phyloP scores from a whole-genome alignment of 2,888 invertebrate species.

The Drosophila macrothrix region DNA sequence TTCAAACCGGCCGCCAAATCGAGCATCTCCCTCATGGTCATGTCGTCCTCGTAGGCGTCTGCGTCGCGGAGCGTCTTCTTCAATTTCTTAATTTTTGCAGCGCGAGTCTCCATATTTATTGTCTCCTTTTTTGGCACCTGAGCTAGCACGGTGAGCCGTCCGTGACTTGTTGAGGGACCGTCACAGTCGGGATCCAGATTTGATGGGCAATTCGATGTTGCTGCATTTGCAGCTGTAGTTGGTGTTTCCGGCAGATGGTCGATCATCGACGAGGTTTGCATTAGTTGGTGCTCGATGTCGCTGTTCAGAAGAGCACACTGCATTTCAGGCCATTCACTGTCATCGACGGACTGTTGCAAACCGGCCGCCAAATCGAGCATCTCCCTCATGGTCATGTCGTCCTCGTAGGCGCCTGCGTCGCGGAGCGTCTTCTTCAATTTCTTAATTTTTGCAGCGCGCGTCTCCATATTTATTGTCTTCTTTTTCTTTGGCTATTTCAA shows the following conservation, averaged over 20 bases:
- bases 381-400: slow-evolving; percentile 72
- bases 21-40: no score
- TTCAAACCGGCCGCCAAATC: no score
- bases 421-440: slow-evolving; percentile 22
- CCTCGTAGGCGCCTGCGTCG: slow-evolving; percentile 72
- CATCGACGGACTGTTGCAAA: slow-evolving; percentile 59
- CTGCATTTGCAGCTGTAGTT: not conserved
- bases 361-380: slow-evolving; percentile 69
- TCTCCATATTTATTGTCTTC: slow-evolving; percentile 31
- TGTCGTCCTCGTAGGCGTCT: no score
- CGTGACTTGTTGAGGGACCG: no score
- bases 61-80: no score
- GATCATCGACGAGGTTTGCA: slow-evolving; percentile 76
- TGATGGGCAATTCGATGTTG: no score
- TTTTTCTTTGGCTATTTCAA: no score
- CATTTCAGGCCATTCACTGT: slow-evolving; percentile 23
- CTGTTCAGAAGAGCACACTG: slow-evolving; percentile 50
- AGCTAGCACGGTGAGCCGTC: no score
- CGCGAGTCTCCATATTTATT: no score
- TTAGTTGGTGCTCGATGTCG: slow-evolving; percentile 57
- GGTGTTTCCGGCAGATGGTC: not conserved
- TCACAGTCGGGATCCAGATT: no score
- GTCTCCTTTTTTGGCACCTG: no score
- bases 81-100: no score
- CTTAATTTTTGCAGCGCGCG: slow-evolving; percentile 14